These are phyloP conservation scores for Artibeus lituratus DNA, from an alignment of 2,797 vertebrate genomes.

Conservation along the genomic window DNA sequence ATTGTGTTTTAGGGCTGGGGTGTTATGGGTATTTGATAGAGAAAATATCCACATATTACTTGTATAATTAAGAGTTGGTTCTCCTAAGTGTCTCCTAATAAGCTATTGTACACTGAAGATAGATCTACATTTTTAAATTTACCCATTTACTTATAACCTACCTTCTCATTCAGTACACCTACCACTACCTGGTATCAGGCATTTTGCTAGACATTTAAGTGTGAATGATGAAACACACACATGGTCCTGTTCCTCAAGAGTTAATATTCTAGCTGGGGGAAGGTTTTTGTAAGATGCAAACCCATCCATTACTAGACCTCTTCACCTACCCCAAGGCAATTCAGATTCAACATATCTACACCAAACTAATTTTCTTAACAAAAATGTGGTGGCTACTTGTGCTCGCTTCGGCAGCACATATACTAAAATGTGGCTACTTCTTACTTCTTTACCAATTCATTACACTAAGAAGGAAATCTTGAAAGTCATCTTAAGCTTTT, in stretches of 20 bases:
- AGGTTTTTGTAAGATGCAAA: background rate
- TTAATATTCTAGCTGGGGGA: background rate
- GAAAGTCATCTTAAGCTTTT: background rate
- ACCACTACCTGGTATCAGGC: background rate
- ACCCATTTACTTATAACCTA: background rate
- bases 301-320: background rate
- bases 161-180: background rate
- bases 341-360: background rate
- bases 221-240: background rate
- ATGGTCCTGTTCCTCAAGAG: background rate
- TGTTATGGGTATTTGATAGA: background rate
- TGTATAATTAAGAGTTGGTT: background rate
- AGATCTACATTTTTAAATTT: slow-evolving; percentile 1
- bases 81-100: background rate
- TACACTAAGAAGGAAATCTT: background rate
- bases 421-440: background rate
- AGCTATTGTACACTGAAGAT: background rate
- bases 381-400: background rate
- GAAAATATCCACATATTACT: background rate
- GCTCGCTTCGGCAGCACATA: too few species aligned
- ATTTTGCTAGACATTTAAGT: slow-evolving; percentile 2
- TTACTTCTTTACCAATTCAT: slow-evolving; percentile 14
- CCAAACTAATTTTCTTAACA: background rate
- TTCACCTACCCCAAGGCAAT: background rate
- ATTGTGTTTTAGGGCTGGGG: background rate